Percentiles rank a stretch among this genome's conserved stretches.
phyloP scores from a whole-genome alignment of 2,888 invertebrate genomes.

The Mythimna albipuncta region DNA sequence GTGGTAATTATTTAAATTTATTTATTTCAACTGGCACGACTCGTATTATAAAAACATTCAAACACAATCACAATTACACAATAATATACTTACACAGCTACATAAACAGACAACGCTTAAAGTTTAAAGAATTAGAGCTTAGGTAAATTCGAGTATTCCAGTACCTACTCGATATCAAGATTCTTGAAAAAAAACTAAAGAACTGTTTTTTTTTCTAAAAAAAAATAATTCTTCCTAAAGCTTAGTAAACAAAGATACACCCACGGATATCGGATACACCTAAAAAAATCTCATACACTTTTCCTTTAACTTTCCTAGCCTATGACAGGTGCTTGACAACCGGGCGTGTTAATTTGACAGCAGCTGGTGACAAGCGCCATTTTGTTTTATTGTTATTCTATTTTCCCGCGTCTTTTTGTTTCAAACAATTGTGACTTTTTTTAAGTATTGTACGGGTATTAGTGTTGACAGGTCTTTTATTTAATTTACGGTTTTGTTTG shows the following conservation, averaged over 20 bases:
- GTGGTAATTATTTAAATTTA: too few relatives aligned
- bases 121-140: too few relatives aligned
- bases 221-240: not conserved
- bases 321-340: constrained; percentile 63
- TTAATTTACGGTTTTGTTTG: not conserved
- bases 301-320: constrained; percentile 33
- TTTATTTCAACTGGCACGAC: too few relatives aligned
- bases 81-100: too few relatives aligned
- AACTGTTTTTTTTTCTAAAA: not conserved
- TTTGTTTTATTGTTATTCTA: constrained; percentile 64
- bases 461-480: constrained; percentile 27
- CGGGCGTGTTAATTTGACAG: constrained; percentile 73
- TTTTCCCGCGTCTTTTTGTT: constrained; percentile 66
- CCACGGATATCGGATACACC: too few relatives aligned
- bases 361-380: constrained; percentile 71
- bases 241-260: not conserved
- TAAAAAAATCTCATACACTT: constrained; percentile 25
- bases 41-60: too few relatives aligned
- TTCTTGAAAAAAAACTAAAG: too few relatives aligned
- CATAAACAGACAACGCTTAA: too few relatives aligned
- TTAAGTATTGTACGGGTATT: constrained; percentile 45
- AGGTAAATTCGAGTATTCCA: too few relatives aligned
- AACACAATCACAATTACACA: too few relatives aligned
- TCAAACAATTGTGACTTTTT: constrained; percentile 52
- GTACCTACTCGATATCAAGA: too few relatives aligned